Percentiles rank a stretch among this genome's conserved stretches.
These are phyloP conservation scores for Shargacucullia verbasci DNA, from an alignment of 2,888 invertebrate species.

Conservation along the genomic window DNA sequence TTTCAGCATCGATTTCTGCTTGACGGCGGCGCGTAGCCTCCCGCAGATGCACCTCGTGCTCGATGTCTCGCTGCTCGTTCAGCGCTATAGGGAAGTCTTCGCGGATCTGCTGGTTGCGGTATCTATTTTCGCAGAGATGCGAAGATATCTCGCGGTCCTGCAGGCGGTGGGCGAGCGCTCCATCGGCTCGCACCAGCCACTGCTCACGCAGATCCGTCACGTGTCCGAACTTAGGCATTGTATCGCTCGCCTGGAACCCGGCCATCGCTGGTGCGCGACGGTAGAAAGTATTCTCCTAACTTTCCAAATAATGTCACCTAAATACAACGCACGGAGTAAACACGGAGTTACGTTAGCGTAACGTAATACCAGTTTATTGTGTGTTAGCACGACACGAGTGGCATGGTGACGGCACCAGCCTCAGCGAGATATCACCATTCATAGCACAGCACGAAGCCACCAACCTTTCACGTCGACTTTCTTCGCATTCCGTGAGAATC, in stretches of 20 bases:
- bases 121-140: slow-evolving; percentile 84
- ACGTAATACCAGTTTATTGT: slow-evolving; percentile 61
- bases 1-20: slow-evolving; percentile 84
- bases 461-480: slow-evolving; percentile 76
- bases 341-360: slow-evolving; percentile 56
- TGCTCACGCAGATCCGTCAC: slow-evolving; percentile 85
- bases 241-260: slow-evolving; percentile 79
- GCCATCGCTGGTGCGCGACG: slow-evolving; percentile 73
- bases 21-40: slow-evolving; percentile 80
- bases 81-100: slow-evolving; percentile 86
- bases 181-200: slow-evolving; percentile 85
- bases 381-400: slow-evolving; percentile 59
- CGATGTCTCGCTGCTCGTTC: slow-evolving; percentile 80
- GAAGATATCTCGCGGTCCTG: slow-evolving; percentile 86
- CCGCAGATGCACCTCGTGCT: slow-evolving; percentile 76
- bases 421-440: slow-evolving; percentile 42
- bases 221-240: slow-evolving; percentile 85
- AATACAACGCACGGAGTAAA: slow-evolving; percentile 40
- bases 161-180: slow-evolving; percentile 83
- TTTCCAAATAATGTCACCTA: slow-evolving; percentile 57
- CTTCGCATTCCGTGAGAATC: slow-evolving; percentile 81
- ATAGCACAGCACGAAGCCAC: slow-evolving; percentile 31
- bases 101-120: slow-evolving; percentile 84
- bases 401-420: slow-evolving; percentile 59
- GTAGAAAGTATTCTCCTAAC: slow-evolving; percentile 57